Evolutionary conservation across 1,140 invertebrate genomes (phyloP).

Genomic region (Atta cephalotes): DNA sequence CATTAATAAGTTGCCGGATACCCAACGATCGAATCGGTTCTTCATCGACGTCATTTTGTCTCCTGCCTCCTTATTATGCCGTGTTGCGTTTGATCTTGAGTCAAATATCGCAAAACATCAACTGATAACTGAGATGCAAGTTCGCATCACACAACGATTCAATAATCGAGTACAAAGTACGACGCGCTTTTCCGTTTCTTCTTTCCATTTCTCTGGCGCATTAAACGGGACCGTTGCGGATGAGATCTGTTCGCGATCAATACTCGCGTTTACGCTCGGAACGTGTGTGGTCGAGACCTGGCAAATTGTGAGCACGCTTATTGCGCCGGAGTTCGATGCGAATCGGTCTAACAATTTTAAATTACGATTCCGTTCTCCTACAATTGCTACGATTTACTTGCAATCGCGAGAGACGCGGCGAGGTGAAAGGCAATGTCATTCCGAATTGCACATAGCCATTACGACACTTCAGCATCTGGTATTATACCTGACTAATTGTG

Average conservation of each 20-base stretch:
- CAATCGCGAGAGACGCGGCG: conserved; percentile 15
- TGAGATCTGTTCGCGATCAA: conserved; percentile 44
- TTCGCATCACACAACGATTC: not conserved
- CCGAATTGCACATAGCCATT: not conserved
- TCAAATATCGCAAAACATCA: not conserved
- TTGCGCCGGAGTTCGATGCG: conserved; percentile 22
- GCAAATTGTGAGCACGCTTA: conserved; percentile 39
- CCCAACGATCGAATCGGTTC: conserved; percentile 9
- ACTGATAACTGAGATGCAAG: not conserved
- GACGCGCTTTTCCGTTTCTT: conserved; percentile 14
- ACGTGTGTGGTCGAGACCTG: conserved; percentile 27
- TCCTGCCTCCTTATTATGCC: conserved; percentile 3
- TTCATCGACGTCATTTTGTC: not conserved
- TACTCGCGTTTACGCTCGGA: conserved; percentile 37
- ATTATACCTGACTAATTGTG: conserved; percentile 9
- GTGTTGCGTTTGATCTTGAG: not conserved
- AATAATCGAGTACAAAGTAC: not conserved
- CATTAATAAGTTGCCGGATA: conserved; percentile 32
- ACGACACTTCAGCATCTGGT: not conserved
- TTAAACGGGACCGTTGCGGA: conserved; percentile 13
- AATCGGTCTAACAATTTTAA: conserved; percentile 35
- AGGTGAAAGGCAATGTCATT: conserved; percentile 1
- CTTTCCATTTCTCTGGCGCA: conserved; percentile 11
- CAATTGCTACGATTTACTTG: conserved; percentile 32
- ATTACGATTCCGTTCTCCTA: conserved; percentile 23